Percentiles rank a stretch among this genome's conserved stretches.
phyloP scores from a whole-genome alignment of 2,797 vertebrate genomes.

The Lophotriccus pileatus region DNA sequence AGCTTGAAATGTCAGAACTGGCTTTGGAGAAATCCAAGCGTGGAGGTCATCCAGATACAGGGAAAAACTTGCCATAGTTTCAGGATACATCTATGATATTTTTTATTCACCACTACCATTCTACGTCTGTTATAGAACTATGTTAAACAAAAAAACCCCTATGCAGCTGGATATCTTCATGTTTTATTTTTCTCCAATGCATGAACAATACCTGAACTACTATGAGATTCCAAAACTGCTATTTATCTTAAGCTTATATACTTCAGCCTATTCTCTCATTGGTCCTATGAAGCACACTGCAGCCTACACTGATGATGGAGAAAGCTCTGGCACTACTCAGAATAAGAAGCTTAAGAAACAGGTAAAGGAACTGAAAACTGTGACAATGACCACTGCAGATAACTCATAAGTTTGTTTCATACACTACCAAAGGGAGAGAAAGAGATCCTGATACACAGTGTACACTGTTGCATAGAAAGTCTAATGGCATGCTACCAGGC shows the following conservation, averaged over 20 bases:
- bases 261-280: background rate
- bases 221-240: background rate
- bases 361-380: background rate
- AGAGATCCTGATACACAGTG: background rate
- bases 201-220: background rate
- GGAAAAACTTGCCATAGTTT: background rate
- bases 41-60: background rate
- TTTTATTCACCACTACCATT: background rate
- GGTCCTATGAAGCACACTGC: background rate
- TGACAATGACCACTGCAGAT: background rate
- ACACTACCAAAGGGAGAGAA: background rate
- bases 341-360: background rate
- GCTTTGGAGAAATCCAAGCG: background rate
- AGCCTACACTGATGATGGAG: background rate
- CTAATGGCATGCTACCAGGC: rapidly evolving
- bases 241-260: background rate
- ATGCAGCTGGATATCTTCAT: background rate
- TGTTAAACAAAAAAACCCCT: background rate
- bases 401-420: background rate
- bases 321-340: background rate
- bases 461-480: background rate
- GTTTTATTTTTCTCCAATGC: background rate
- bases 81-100: background rate
- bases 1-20: background rate
- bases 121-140: background rate